Conservation (phyloP, 2,888 invertebrate genomes). For the Nemurella pictetii region DNA sequence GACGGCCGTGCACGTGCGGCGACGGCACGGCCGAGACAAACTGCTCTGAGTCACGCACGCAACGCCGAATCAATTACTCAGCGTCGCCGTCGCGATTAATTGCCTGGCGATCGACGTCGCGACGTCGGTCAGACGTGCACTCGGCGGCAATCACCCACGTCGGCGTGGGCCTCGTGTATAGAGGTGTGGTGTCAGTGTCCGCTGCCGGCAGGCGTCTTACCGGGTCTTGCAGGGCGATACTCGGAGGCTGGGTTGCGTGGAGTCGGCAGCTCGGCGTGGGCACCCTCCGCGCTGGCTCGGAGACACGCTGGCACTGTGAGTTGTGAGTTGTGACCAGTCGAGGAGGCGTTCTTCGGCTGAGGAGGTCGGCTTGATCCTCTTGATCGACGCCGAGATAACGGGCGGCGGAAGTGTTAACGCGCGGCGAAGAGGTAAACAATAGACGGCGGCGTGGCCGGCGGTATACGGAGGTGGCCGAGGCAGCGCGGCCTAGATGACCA, state of each 20-base stretch:
- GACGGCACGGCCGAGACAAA: not conserved
- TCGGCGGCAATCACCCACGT: too few species aligned
- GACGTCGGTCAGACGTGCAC: not conserved
- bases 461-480: not conserved
- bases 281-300: not conserved
- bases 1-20: conserved; percentile 2
- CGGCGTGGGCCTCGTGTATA: too few species aligned
- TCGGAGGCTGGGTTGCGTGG: not conserved
- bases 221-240: not conserved
- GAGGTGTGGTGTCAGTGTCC: too few species aligned
- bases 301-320: not conserved
- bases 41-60: not conserved
- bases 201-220: too few species aligned
- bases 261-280: not conserved
- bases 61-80: conserved; percentile 4
- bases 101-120: not conserved
- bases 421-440: not conserved
- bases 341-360: too few species aligned
- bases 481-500: not conserved
- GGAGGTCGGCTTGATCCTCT: too few species aligned
- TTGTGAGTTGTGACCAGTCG: not conserved
- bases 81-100: not conserved
- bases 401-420: not conserved
- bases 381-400: not conserved
- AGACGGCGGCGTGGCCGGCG: not conserved